Evolutionary conservation across 2,888 invertebrate genomes (phyloP), one percentile per base, ranked within the genome.

Genomic region (Fissipunctia ypsillon): DNA sequence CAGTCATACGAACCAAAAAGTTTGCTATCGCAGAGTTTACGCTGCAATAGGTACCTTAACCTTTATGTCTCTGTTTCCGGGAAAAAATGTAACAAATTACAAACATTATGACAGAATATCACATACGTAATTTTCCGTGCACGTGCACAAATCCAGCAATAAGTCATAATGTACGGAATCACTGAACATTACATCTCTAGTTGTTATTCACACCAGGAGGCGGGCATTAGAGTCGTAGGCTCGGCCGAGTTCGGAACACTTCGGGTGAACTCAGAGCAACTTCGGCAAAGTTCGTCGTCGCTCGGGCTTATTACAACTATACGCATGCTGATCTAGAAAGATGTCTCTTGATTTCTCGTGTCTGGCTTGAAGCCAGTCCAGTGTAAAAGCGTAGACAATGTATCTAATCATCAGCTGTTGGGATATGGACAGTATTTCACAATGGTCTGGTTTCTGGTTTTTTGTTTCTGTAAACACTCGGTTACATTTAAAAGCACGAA

Each of bases 201-300:
- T 80, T 87, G 69, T 54, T 87, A 85, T 87, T 85, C 85, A 69
- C 61, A 71, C 73, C 87, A 87, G 66, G 61, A 60, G 31, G 61
- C 66, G 56, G 43, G 57, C 80, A 72, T 85, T 84, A 82, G 60
- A 76, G 54, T 38, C 35, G 31, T 65, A 69, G 76, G 73, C 73
- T 76, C 65, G 71, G 67, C 7, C 0, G n/a, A 64, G 19, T 60
- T 67, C 56, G 78, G 10, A 41, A 52, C 16, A 38, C 35, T 73
- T 79, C 69, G 69, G 69, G 7, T 0, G 25, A 65, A 31, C 35
- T 76, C 59, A 25, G 70, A 1, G 2, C 16, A 43, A 54, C 54
- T 69, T 84, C 60, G 60, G 54, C 10, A 31, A 45, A 61, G 16
- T 66, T 61, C 67, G 60, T 19, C 14, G 5, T 56, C 25, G n/a